Percentiles rank a stretch among this genome's conserved stretches.
phyloP scores from a whole-genome alignment of 2,888 invertebrate genomes.

The Dermolepida albohirtum region DNA sequence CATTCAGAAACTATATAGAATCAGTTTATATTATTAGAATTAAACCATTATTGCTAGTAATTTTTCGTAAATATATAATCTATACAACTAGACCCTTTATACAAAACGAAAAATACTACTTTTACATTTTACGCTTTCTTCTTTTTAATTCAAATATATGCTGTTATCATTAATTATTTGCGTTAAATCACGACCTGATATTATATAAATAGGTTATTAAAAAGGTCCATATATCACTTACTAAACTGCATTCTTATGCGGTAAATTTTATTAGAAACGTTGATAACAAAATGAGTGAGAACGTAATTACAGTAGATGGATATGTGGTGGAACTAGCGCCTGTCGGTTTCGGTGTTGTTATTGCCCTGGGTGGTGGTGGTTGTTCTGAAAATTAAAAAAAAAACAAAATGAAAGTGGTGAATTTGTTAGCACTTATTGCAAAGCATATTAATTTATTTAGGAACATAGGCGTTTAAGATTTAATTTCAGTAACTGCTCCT shows the following conservation, averaged over 20 bases:
- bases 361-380: conserved; percentile 7
- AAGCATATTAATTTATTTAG: too few relatives aligned
- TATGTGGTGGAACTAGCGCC: conserved; percentile 24
- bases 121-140: conserved; percentile 6
- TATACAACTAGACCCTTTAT: too few relatives aligned
- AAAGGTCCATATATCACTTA: conserved; percentile 39
- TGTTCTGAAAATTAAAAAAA: conserved; percentile 23
- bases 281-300: conserved; percentile 12
- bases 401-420: conserved; percentile 1
- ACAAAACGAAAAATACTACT: too few relatives aligned
- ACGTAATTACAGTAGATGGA: conserved; percentile 24
- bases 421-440: background rate
- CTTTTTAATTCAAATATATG: conserved; percentile 14
- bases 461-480: too few relatives aligned
- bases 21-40: too few relatives aligned
- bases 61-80: too few relatives aligned
- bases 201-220: conserved; percentile 40
- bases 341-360: conserved; percentile 16
- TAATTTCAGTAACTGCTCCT: too few relatives aligned
- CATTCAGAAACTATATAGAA: too few relatives aligned
- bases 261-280: conserved; percentile 28
- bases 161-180: conserved; percentile 24
- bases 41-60: too few relatives aligned
- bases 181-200: conserved; percentile 36
- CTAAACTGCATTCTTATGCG: conserved; percentile 25